Evolutionary conservation across 2,797 vertebrate species (phyloP), one percentile per base, ranked within the genome.

Genomic region (Enteromius mattozi): DNA sequence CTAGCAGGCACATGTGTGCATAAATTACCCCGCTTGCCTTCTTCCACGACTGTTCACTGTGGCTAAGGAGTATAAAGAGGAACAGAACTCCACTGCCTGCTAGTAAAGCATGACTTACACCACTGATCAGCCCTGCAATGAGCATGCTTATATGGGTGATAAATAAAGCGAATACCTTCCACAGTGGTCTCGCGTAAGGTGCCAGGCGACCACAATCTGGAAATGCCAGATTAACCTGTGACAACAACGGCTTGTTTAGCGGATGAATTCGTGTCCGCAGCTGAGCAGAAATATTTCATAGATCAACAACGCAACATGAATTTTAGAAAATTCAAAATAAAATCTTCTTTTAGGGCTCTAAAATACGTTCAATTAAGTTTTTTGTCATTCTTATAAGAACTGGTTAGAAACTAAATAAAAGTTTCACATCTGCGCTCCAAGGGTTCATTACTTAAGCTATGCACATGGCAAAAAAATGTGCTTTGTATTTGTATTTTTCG

Each of bases 1-100:
- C 93, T 94, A 92, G 93, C 94, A 94, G 94, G 93, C 94, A 94
- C 94, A 95, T 94, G 94, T 95, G 94, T 93, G 93, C 94, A 95
- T 94, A 94, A 94, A 95, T 95, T 95, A 95, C 93, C 82, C 84
- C 89, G 87, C 87, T 75, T 49, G 87, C 84, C 82, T 80, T 68
- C 90, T 88, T 77, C 69, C 81, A 66, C 66, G 80, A 78, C 83
- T 78, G 56, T 87, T 85, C 89, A 87, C 89, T 83, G 88, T 89
- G 90, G 89, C 90, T 91, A 88, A 93, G 91, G 92, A 92, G 94
- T 90, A 92, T 87, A 88, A 90, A 92, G 90, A 93, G 89, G 89
- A 91, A 93, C 75, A 86, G 84, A 80, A 92, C 93, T 92, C 89
- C 82, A 86, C 77, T 61, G 88, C 84, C 78, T 84, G 81, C 45